Conservation (phyloP, 2,888 invertebrate genomes). For the Ferrisia virgata region DNA sequence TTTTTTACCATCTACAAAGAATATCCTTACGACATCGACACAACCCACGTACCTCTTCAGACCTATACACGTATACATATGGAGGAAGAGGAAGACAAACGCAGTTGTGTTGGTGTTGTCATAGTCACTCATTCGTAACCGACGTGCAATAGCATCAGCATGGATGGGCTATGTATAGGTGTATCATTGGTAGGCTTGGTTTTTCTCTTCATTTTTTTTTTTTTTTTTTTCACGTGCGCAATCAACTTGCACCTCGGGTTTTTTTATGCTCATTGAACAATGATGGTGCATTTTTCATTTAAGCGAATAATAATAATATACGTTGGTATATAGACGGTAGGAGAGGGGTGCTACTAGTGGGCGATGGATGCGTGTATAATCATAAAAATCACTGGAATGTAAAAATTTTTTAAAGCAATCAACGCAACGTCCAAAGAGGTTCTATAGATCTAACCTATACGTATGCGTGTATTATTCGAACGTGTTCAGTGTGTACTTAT, state of each 20-base stretch:
- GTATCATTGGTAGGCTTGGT: slow-evolving; percentile 29
- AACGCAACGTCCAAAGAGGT: not conserved
- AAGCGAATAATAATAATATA: no score
- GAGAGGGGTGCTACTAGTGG: not conserved
- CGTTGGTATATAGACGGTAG: no score
- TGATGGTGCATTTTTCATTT: slow-evolving; percentile 43
- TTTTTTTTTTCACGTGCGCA: not conserved
- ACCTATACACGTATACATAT: no score
- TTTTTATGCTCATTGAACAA: slow-evolving; percentile 45
- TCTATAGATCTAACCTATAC: no score
- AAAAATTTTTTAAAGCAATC: slow-evolving; percentile 38
- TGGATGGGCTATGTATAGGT: not conserved
- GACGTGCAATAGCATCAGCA: slow-evolving; percentile 18
- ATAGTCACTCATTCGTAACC: slow-evolving; percentile 45
- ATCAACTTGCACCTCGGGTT: not conserved
- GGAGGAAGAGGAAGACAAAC: not conserved
- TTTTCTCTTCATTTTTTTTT: not conserved
- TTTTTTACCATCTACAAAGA: not conserved
- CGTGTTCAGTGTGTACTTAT: no score
- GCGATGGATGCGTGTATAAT: slow-evolving; percentile 3
- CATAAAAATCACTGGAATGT: slow-evolving; percentile 45
- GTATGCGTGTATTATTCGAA: no score
- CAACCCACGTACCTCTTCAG: no score
- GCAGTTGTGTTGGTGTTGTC: slow-evolving; percentile 27
- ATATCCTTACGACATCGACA: no score